A percentile compares a stretch with the other conserved stretches of the same genome.
Conservation (phyloP, 2,888 invertebrate genomes). For the Cataglyphis altisquamis region DNA sequence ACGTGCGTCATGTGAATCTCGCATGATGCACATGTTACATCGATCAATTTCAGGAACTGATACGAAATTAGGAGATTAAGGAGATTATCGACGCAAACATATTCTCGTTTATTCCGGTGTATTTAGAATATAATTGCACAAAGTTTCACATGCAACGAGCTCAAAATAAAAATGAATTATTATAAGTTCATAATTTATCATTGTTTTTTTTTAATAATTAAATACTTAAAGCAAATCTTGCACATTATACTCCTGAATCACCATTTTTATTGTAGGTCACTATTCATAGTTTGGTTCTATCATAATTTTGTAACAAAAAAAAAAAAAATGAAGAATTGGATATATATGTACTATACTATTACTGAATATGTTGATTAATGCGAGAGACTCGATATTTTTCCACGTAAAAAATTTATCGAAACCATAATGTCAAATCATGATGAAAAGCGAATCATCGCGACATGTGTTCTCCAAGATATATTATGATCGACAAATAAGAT, state of each 20-base stretch:
- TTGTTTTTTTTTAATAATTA: neutral
- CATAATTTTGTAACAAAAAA: neutral
- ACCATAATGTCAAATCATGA: neutral
- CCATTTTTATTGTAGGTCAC: neutral
- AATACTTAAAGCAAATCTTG: neutral
- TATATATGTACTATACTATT: neutral
- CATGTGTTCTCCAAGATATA: conserved; percentile 55
- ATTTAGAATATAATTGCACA: neutral
- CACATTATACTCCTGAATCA: neutral
- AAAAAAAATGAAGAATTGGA: neutral
- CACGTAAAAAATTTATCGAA: neutral
- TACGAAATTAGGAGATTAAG: neutral
- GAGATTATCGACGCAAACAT: conserved; percentile 27
- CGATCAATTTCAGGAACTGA: conserved; percentile 53
- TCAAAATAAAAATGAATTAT: neutral
- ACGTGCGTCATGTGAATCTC: conserved; percentile 36
- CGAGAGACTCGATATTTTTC: neutral
- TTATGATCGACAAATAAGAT: conserved; percentile 68
- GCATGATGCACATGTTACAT: conserved; percentile 38
- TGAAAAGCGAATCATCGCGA: conserved; percentile 43
- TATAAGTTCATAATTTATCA: neutral
- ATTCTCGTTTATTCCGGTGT: neutral
- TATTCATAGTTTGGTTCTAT: neutral
- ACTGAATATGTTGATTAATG: neutral
- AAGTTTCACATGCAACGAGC: neutral